Percentiles rank a stretch among this genome's conserved stretches.
Evolutionary conservation across 2,113 vertebrate species (phyloP).

Genomic region (Tychaedon coryphoeus): DNA sequence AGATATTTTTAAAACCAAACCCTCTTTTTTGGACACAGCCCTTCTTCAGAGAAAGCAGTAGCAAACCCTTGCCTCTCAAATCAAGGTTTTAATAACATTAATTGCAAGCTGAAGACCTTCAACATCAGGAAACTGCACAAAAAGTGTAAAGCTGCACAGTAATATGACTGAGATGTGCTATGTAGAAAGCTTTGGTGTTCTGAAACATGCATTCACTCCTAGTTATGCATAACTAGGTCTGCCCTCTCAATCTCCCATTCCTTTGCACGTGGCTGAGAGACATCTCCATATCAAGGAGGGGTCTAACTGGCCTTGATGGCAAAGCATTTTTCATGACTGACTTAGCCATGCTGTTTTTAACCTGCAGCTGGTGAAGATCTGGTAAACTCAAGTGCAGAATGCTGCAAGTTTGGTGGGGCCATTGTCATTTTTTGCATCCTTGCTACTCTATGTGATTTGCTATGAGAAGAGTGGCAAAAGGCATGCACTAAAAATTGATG

Average conservation of each 20-base stretch:
- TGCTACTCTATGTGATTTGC: background rate
- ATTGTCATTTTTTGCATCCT: background rate
- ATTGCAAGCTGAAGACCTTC: background rate
- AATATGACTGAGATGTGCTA: fast-evolving
- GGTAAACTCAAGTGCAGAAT: background rate
- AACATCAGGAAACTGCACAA: background rate
- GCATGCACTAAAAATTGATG: background rate
- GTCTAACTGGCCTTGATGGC: background rate
- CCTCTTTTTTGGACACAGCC: background rate
- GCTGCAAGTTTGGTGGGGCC: background rate
- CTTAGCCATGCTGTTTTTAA: background rate
- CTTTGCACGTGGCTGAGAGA: background rate
- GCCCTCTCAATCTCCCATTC: background rate
- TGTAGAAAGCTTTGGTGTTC: background rate
- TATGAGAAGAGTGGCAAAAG: background rate
- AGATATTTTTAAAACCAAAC: background rate
- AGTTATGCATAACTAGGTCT: background rate
- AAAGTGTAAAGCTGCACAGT: background rate
- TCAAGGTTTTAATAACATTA: background rate
- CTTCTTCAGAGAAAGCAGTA: background rate
- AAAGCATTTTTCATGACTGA: background rate
- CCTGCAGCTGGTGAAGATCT: background rate
- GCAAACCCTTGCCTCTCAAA: background rate
- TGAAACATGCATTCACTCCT: background rate
- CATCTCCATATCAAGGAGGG: fast-evolving